Conservation (phyloP, 2,797 vertebrate species). For the Triplophysa yarkandensis region DNA sequence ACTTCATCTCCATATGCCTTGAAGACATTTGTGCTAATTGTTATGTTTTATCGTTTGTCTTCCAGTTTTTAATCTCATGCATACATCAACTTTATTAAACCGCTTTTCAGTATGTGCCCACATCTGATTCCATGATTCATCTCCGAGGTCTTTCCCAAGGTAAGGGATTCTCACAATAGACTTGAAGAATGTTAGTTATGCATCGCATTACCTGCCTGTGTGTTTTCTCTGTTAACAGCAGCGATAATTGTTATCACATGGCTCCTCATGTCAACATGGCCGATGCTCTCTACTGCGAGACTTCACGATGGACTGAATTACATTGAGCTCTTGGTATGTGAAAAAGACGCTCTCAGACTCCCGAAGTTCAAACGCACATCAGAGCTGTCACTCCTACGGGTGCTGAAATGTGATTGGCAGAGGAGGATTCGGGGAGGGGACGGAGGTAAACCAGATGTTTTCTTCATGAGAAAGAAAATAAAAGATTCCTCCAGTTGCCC, state of each 20-base stretch:
- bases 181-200: constrained; percentile 53
- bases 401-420: constrained; percentile 72
- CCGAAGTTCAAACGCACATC: constrained; percentile 74
- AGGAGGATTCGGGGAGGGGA: constrained; percentile 55
- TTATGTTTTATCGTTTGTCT: not conserved
- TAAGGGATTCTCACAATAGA: constrained; percentile 26
- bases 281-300: constrained; percentile 61
- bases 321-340: constrained; percentile 73
- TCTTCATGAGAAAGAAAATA: constrained; percentile 43
- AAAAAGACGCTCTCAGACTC: constrained; percentile 66
- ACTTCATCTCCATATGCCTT: not conserved
- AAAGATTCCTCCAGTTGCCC: constrained; percentile 12
- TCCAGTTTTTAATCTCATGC: not conserved
- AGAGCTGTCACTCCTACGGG: constrained; percentile 70
- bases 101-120: not conserved
- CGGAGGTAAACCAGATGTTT: constrained; percentile 78
- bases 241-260: constrained; percentile 73
- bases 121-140: not conserved
- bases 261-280: constrained; percentile 60
- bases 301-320: constrained; percentile 70
- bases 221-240: constrained; percentile 53
- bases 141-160: not conserved
- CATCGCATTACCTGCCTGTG: constrained; percentile 48
- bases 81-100: not conserved
- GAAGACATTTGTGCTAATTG: not conserved